phyloP scores from a whole-genome alignment of 2,797 vertebrate genomes.

The Telmatherina bonti region DNA sequence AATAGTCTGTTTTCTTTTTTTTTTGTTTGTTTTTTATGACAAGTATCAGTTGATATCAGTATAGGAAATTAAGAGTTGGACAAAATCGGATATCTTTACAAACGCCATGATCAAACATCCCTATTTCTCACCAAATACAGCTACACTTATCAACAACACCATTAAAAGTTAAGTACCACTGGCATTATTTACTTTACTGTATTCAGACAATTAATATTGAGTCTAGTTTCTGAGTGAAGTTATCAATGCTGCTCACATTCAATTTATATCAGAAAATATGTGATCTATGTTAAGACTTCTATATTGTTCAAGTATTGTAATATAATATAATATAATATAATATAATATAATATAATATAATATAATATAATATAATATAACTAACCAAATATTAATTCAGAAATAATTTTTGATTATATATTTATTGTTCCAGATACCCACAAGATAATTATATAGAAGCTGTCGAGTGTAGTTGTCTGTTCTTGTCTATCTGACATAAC shows the following conservation, averaged over 20 bases:
- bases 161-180: background rate
- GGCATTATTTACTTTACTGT: background rate
- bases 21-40: no score
- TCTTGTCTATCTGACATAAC: background rate
- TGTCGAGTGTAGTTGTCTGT: background rate
- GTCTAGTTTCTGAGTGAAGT: background rate
- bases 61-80: no score
- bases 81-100: no score
- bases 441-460: background rate
- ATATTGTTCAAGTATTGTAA: background rate
- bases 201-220: background rate
- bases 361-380: background rate
- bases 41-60: no score
- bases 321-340: background rate
- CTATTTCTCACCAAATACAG: no score
- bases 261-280: background rate
- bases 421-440: background rate
- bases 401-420: background rate
- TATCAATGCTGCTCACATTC: background rate
- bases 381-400: no score
- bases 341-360: background rate
- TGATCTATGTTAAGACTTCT: background rate
- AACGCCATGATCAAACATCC: no score
- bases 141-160: background rate
- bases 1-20: no score